These are phyloP conservation scores for Vicugna pacos DNA, from an alignment of 2,113 vertebrate genomes.

Conservation along the genomic window DNA sequence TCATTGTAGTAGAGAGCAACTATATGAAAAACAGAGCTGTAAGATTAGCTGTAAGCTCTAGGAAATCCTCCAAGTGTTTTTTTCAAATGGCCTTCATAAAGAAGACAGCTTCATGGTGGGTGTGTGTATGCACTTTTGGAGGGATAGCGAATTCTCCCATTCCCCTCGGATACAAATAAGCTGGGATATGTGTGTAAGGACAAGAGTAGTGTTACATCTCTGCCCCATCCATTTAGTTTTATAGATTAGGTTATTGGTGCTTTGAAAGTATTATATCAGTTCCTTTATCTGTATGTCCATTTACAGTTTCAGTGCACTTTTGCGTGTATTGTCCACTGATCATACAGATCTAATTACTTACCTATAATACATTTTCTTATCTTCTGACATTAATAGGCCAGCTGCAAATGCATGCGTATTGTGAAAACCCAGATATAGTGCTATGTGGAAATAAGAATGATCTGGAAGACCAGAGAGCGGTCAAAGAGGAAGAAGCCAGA, in stretches of 20 bases:
- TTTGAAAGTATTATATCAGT: background rate
- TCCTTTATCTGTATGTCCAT: background rate
- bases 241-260: background rate
- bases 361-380: slow-evolving; percentile 25
- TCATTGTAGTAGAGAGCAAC: background rate
- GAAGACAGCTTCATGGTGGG: background rate
- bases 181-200: background rate
- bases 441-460: slow-evolving; percentile 98
- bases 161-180: background rate
- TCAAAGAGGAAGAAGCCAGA: slow-evolving; percentile 93
- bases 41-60: background rate
- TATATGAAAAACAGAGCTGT: background rate
- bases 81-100: background rate
- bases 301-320: background rate
- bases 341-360: background rate
- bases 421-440: slow-evolving; percentile 97
- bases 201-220: background rate
- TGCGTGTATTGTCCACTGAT: background rate
- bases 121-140: background rate
- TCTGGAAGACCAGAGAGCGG: slow-evolving; percentile 93
- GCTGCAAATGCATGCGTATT: slow-evolving; percentile 97
- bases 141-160: background rate
- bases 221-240: background rate
- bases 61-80: background rate
- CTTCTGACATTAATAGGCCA: slow-evolving; percentile 89